These are phyloP conservation scores for Anthoscopus minutus DNA, from an alignment of 2,113 vertebrate genomes.

Conservation along the genomic window DNA sequence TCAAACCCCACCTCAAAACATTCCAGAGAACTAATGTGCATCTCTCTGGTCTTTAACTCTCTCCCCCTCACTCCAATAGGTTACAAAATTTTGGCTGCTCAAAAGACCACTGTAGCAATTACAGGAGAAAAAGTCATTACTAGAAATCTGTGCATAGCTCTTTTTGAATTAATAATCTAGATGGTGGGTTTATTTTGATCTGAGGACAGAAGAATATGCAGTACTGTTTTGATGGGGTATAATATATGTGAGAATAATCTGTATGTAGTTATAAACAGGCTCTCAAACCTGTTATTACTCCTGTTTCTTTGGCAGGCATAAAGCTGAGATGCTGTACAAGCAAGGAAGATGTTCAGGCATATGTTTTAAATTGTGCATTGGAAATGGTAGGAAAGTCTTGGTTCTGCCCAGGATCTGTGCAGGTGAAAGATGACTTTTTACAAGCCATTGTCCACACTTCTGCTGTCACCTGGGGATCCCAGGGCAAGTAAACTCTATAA, in stretches of 20 bases:
- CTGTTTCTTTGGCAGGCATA: background rate
- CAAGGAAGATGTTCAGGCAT: background rate
- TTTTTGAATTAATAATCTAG: background rate
- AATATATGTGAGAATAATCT: background rate
- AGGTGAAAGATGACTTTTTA: background rate
- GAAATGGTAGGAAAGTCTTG: background rate
- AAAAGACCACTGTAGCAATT: background rate
- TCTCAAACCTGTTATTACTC: background rate
- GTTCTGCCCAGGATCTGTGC: background rate
- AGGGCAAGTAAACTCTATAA: constrained; percentile 3
- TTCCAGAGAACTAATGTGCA: background rate
- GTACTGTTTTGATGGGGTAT: background rate
- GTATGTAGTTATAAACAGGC: background rate
- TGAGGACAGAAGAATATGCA: background rate
- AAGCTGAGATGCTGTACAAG: background rate
- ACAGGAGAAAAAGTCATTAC: background rate
- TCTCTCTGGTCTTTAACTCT: background rate
- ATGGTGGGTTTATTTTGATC: background rate
- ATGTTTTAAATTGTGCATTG: background rate
- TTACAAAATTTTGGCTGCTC: background rate
- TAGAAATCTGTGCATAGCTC: background rate
- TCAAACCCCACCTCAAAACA: background rate
- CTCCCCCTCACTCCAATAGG: rapidly evolving
- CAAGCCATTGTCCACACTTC: background rate
- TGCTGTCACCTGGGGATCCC: background rate